Conservation (phyloP, 2,888 invertebrate species). For the Drosophila kambysellisi region DNA sequence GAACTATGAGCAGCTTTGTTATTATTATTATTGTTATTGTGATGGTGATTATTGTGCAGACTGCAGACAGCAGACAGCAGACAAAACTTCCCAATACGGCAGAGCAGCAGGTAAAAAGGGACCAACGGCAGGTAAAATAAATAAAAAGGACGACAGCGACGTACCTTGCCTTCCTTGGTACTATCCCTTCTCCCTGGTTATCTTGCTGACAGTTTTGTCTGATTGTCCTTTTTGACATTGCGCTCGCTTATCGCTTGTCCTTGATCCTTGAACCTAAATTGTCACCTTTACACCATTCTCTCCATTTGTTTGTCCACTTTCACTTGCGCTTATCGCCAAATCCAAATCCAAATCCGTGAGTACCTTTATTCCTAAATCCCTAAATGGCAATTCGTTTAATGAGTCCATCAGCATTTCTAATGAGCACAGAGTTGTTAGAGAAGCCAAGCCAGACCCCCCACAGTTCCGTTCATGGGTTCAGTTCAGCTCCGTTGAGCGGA, state of each 20-base stretch:
- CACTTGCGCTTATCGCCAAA: constrained; percentile 37
- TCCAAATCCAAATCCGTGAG: constrained; percentile 13
- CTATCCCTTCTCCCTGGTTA: constrained; percentile 10
- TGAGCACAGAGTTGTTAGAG: constrained; percentile 28
- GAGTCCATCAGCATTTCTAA: constrained; percentile 51
- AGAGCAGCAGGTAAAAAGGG: constrained; percentile 17
- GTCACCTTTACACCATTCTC: constrained; percentile 38
- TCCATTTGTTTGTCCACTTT: constrained; percentile 19
- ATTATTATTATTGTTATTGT: constrained; percentile 17
- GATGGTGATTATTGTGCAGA: constrained; percentile 17
- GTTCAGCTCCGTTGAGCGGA: constrained; percentile 46
- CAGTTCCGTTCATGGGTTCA: constrained; percentile 15
- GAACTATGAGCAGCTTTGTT: constrained; percentile 26
- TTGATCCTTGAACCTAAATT: constrained; percentile 32
- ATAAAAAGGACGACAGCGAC: constrained; percentile 3
- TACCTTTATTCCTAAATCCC: constrained; percentile 12
- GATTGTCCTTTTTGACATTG: constrained; percentile 11
- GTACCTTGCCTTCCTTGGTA: constrained; percentile 1
- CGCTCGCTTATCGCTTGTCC: constrained; percentile 31
- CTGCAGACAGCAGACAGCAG: constrained; percentile 3
- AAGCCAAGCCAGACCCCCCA: constrained; percentile 40
- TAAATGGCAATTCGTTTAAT: constrained; percentile 40
- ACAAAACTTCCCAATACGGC: background rate
- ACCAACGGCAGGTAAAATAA: constrained; percentile 20
- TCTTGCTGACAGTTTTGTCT: constrained; percentile 20